Evolutionary conservation across 2,113 vertebrate genomes (phyloP), one percentile per base, ranked within the genome.

Genomic region (Felis chaus): DNA sequence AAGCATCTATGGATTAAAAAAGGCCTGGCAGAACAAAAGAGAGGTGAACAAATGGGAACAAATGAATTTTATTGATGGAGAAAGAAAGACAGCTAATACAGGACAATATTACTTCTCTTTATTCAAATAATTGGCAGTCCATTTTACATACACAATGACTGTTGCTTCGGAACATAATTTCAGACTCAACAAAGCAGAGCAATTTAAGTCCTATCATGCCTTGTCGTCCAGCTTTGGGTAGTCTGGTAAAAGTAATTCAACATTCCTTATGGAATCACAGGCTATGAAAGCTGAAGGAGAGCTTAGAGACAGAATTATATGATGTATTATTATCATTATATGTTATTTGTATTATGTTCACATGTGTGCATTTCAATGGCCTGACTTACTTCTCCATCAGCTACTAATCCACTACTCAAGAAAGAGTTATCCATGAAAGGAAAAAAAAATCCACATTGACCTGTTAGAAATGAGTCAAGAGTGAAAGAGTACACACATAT

Each of bases 111-210:
- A 19, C 18, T 89, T 86, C n/a, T 50, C 68, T 92, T 97, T 94
- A 91, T 95, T 83, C 65, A 95, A 71, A 41, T 93, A 96, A 97
- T n/a, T 89, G 89, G 50, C 41, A 76, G 63, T 33, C 50, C 31
- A 5, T 78, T 95, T 94, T 79, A 76, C 80, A 41, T 14, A 71
- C 68, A 97, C 78, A 92, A 74, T 93, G 63, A 69, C 27, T 53
- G 33, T 71, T 65, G 55, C 82, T 66, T 96, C 2, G 2, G 80
- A 94, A 94, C 88, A n/a, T 96, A 81, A 96, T 96, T 97, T 96
- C 89, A 91, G 69, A 21, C 57, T 94, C 87, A 83, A 90, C 80
- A 81, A 78, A 88, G 87, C 39, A 63, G 63, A 25, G 66, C 31
- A 83, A 63, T 96, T 97, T 66, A 86, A 94, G 33, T 92, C 61